Evolutionary conservation across 2,113 vertebrate species (phyloP), one percentile per base, ranked within the genome.

Genomic region (Coregonus clupeaformis): DNA sequence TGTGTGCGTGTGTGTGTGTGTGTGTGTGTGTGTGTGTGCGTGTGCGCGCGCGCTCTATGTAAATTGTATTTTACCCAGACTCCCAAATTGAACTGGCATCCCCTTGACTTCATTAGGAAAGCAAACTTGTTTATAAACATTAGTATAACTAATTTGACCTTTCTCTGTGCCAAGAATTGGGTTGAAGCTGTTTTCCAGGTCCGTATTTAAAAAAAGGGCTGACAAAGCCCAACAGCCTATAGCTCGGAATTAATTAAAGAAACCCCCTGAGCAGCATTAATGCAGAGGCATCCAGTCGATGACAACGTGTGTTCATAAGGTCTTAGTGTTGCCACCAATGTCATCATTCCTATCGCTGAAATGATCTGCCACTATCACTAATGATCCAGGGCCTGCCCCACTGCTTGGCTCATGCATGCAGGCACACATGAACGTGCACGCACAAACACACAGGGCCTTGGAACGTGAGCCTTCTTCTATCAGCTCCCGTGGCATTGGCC

Each of bases 291-390:
- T 32, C 7, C 16, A 45, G 20, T 22, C 20, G 6, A 3, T 11
- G 36, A 7, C 32, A 22, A 5, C 6, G 32, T 24, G 67, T 68
- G 24, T 24, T 68, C 32, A 68, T 71, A 42, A 52, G 14, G 71
- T 72, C 76, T 60, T 64, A 68, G 70, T 69, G 32, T 78, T 78
- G 22, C 79, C 60, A 68, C 24, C 60, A 57, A 29, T 80, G 66
- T 80, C 70, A 77, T 80, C 74, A 80, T 52, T 72, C 70, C 64
- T 69, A 75, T 64, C 66, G 70, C 66, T 42, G 42, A 25, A 74
- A 55, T 27, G 13, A 62, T 62, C 20, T n/a, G 22, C 59, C 24
- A 62, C 59, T 12, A 18, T 22, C n/a, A 11, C 16, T 62, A 62
- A 62, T 62, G 59, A 25, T n/a, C 59, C 24, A 62, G n/a, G n/a